Evolutionary conservation across 1,140 invertebrate genomes (phyloP), one percentile per base, ranked within the genome.

Genomic region (Zaprionus gabonicus): DNA sequence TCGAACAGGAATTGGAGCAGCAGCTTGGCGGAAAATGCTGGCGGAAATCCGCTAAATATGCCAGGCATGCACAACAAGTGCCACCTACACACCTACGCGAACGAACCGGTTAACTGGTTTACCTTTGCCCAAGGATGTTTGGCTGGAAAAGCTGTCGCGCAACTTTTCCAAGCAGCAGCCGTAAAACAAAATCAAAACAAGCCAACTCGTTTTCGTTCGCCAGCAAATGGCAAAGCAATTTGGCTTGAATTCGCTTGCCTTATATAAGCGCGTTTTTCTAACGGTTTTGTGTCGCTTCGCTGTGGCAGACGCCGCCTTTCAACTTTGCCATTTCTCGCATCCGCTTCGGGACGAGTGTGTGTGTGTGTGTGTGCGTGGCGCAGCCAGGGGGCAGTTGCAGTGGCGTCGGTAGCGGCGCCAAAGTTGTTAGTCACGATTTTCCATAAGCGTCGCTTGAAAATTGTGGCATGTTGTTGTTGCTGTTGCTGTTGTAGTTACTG

Each of bases 71-170:
- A 51, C 25, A 12, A 46, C 36, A 38, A 67, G 41, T 49, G 68
- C 78, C 82, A 65, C 82, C 82, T 77, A 23, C 23, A 23, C 23
- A 71, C 82, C 20, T 20, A 20, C 20, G 20, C 20, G 20, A 20
- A 68, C 76, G 57, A 86, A 81, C 79, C 72, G 59, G 76, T 82
- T 87, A 83, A 87, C 83, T 87, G 83, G 83, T 88, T 87, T 87
- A 87, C 84, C 83, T 87, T 87, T 87, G 84, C 70, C 83, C 83
- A 87, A 87, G 83, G 83, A 87, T 87, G 83, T 88, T 80, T 80
- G 20, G 44, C 56, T 73, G 86, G 80, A 83, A 87, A 87, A 88
- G 83, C 67, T 41, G 83, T 68, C 64, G 67, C 34, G 71, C 83
- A 82, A 82, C 83, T 86, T 86, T 86, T 86, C 83, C 83, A 34